These are phyloP conservation scores for Phrynocephalus guinanensis DNA, from an alignment of 2,797 vertebrate genomes.

Conservation along the genomic window DNA sequence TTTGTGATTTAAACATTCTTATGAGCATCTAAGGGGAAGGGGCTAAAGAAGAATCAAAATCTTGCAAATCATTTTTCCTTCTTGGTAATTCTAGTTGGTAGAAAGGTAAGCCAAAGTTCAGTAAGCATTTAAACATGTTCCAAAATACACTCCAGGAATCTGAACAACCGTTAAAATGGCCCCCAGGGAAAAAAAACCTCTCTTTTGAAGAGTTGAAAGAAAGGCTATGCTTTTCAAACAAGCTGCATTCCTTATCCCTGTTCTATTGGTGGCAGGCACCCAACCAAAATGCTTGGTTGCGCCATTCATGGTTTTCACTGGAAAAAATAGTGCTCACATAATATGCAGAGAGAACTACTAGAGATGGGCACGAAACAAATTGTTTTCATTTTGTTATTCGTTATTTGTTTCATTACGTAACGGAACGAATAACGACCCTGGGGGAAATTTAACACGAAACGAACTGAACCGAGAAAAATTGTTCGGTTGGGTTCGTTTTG, in stretches of 20 bases:
- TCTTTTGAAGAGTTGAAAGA: constrained; percentile 35
- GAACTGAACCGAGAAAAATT: too few species aligned
- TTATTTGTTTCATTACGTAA: too few species aligned
- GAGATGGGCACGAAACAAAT: too few species aligned
- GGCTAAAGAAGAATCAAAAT: constrained; percentile 16
- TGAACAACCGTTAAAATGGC: neutral
- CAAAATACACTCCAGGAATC: constrained; percentile 22
- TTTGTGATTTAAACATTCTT: constrained; percentile 36
- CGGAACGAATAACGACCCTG: too few species aligned
- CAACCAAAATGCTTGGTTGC: constrained; percentile 26
- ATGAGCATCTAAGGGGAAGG: neutral
- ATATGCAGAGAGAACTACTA: neutral
- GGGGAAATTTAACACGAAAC: too few species aligned
- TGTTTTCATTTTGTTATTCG: too few species aligned
- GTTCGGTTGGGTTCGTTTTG: too few species aligned
- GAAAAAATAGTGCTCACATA: neutral
- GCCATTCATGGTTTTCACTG: constrained; percentile 41
- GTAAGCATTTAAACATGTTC: constrained; percentile 27
- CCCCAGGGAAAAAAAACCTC: constrained; percentile 34
- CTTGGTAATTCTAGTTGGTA: constrained; percentile 13
- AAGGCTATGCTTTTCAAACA: neutral
- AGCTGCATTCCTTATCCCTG: constrained; percentile 43
- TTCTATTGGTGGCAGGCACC: constrained; percentile 20
- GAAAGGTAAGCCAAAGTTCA: constrained; percentile 38
- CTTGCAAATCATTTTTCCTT: neutral